Base-by-base conservation (phyloP, 2,797 vertebrate species). In the Potorous gilbertii region DNA sequence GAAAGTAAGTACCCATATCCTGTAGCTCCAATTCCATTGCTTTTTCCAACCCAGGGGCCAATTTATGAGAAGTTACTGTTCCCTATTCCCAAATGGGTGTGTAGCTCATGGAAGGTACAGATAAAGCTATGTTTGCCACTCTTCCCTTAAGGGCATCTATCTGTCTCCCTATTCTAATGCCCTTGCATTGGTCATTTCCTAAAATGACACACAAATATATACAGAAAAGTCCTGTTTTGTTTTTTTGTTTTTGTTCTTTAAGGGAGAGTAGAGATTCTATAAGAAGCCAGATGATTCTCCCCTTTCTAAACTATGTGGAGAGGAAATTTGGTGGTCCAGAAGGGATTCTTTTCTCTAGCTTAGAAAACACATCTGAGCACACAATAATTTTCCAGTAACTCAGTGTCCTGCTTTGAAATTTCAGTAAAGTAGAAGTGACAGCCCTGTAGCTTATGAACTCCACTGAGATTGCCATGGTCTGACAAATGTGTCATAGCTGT, bases 401-500 rank as follows among this genome's bases (percentile, higher is more conserved):
- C 74, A 8, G 13, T 8, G 5, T 54, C 92, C 57, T 46, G 90
- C 18, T 91, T 50, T 74, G 59, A 96, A 94, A 90, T 92, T 90
- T 90, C 74, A 96, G 57, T 24, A 93, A 91, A 94, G 56, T 91
- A 24, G 31, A 74, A 91, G 54, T 91, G 93, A 92, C 66, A 91
- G 52, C 21, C 27, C 50, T 89, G 59, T 96, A 57, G 57, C 62
- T 94, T 92, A 56, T 12, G 18, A 94, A 74, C 74, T 90, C 93
- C 94, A 55, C 81, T 46, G 55, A 96, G 90, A 56, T 28, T 46
- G 14, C n/a, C 16, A 13, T n/a, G 34, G 28, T 55, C 4, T 91
- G 91, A 96, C 90, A 91, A 56, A 14, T 52, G 56, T 90, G 94
- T 95, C 93, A 95, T 27, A 40, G 55, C n/a, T 91, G 40, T 93